Conservation (phyloP, 1,140 invertebrate genomes). For the Phortica variegata region DNA sequence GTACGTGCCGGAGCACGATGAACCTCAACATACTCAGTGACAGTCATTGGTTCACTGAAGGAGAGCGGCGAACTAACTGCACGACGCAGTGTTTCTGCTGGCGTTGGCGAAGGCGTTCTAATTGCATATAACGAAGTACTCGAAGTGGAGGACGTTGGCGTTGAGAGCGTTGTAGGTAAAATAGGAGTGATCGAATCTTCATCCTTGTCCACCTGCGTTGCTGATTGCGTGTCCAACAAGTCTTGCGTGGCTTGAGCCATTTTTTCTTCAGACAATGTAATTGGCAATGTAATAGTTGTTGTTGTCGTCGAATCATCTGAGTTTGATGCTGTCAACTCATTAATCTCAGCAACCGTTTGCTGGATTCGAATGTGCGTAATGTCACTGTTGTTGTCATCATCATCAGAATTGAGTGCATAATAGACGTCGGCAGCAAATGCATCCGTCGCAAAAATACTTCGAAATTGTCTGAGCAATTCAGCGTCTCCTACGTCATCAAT, state of each 20-base stretch:
- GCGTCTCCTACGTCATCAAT: conserved; percentile 19
- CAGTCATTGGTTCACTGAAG: conserved; percentile 27
- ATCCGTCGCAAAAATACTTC: conserved; percentile 38
- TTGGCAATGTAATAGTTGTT: conserved; percentile 14
- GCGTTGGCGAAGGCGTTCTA: conserved; percentile 32
- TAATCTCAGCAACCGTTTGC: conserved; percentile 40
- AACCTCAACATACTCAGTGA: conserved; percentile 43
- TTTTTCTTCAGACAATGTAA: no score
- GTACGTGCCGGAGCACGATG: conserved; percentile 25
- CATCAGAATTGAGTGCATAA: conserved; percentile 32
- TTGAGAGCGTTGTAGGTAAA: not conserved
- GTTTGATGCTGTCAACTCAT: conserved; percentile 29
- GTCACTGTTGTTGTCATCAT: conserved; percentile 10
- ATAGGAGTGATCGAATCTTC: not conserved
- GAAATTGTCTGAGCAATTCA: conserved; percentile 36
- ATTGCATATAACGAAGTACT: conserved; percentile 47
- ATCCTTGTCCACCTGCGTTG: conserved; percentile 8
- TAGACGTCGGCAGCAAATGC: conserved; percentile 31
- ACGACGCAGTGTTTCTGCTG: conserved; percentile 16
- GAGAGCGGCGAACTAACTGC: conserved; percentile 24
- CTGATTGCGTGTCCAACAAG: no score
- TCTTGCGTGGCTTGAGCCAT: no score
- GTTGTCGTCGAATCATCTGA: conserved; percentile 32
- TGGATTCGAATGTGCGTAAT: conserved; percentile 41
- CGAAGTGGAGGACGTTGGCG: conserved; percentile 29